A percentile compares a stretch with the other conserved stretches of the same genome.
Conservation (phyloP, 2,113 vertebrate species). For the Clupea harengus region DNA sequence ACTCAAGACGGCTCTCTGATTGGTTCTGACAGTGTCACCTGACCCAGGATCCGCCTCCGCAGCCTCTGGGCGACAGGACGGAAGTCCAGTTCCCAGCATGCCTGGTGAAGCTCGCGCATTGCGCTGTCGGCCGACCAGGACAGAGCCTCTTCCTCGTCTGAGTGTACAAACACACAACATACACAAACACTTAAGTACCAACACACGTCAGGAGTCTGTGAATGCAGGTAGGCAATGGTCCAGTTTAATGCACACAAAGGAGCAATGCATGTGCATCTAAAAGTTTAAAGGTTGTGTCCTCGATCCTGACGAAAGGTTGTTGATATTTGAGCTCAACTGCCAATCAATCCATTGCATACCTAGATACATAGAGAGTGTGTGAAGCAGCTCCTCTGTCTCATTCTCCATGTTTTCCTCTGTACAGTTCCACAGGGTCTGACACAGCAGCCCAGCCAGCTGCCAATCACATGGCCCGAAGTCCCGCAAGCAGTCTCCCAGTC, state of each 20-base stretch:
- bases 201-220: background rate
- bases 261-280: no score
- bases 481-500: conserved; percentile 85
- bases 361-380: conserved; percentile 73
- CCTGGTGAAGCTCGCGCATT: conserved; percentile 68
- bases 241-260: no score
- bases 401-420: conserved; percentile 64
- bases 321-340: no score
- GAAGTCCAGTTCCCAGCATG: conserved; percentile 90
- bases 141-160: conserved; percentile 79
- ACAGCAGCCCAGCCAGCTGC: conserved; percentile 87
- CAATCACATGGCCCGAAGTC: conserved; percentile 88
- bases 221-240: no score
- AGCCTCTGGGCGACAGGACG: conserved; percentile 85
- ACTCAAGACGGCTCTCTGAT: conserved; percentile 8
- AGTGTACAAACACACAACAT: background rate
- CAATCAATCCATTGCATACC: conserved; percentile 66
- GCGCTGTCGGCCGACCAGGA: conserved; percentile 67
- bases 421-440: conserved; percentile 93
- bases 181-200: background rate
- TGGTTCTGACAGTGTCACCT: conserved; percentile 36
- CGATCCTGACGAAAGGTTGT: no score
- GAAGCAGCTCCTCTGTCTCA: conserved; percentile 63
- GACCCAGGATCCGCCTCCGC: conserved; percentile 68
- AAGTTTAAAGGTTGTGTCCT: no score